These are phyloP conservation scores for Eidolon helvum DNA, from an alignment of 2,113 vertebrate genomes.

Conservation along the genomic window DNA sequence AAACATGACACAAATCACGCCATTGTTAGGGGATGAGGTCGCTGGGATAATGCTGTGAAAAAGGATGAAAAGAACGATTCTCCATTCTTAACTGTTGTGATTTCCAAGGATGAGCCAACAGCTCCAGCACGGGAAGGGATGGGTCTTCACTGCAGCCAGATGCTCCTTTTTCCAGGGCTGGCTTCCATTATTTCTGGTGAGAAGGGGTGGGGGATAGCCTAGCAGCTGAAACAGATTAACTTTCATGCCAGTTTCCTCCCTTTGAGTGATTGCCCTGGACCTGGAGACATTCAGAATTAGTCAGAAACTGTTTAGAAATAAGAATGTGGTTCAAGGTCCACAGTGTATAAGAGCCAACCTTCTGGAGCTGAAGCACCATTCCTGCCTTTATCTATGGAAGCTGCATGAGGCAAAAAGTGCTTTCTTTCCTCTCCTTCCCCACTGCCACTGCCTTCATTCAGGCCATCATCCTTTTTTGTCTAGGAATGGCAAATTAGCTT, in stretches of 20 bases:
- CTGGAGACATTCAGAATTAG: conserved; percentile 13
- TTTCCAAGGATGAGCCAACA: conserved; percentile 61
- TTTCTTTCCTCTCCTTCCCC: neutral
- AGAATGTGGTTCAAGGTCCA: neutral
- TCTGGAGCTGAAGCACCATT: neutral
- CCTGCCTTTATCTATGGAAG: neutral
- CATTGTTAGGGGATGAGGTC: conserved; percentile 61
- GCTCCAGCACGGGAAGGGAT: conserved; percentile 32
- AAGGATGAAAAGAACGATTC: conserved; percentile 73
- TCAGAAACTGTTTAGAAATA: conserved; percentile 43
- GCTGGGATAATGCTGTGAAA: conserved; percentile 56
- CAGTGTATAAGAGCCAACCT: neutral
- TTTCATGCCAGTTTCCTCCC: conserved; percentile 63
- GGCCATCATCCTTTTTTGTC: conserved; percentile 48
- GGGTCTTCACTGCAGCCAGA: conserved; percentile 63
- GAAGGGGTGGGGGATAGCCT: neutral
- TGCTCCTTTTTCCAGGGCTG: conserved; percentile 59
- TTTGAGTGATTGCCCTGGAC: conserved; percentile 48
- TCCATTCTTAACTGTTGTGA: conserved; percentile 70
- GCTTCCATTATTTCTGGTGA: conserved; percentile 52
- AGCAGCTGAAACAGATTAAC: conserved; percentile 73
- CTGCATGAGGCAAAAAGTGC: neutral
- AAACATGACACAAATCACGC: conserved; percentile 55
- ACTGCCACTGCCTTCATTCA: neutral
- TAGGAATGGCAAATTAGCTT: neutral